A percentile compares a stretch with the other conserved stretches of the same genome.
phyloP scores from a whole-genome alignment of 2,888 invertebrate genomes.

The Hypomecis atomaria region DNA sequence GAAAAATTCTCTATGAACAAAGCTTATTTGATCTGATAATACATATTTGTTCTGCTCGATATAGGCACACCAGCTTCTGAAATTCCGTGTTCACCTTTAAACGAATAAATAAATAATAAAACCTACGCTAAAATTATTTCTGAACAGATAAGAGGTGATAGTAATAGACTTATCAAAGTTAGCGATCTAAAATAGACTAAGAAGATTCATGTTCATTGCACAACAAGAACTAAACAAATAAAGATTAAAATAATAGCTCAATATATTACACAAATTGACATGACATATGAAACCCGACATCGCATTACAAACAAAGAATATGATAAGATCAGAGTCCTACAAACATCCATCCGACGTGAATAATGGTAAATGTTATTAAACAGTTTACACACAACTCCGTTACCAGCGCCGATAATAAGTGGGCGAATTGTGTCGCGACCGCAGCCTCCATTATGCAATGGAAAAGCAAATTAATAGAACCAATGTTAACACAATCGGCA shows the following conservation, averaged over 20 bases:
- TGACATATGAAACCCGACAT: slow-evolving; percentile 15
- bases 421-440: slow-evolving; percentile 57
- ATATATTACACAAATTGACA: slow-evolving; percentile 23
- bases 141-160: too few relatives aligned
- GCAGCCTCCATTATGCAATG: slow-evolving; percentile 61
- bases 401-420: slow-evolving; percentile 48
- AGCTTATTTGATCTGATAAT: too few relatives aligned
- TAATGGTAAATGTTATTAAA: slow-evolving; percentile 42
- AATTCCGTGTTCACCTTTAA: too few relatives aligned
- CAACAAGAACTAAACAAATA: slow-evolving; percentile 10
- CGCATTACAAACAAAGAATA: slow-evolving; percentile 19
- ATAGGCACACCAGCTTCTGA: too few relatives aligned
- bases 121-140: too few relatives aligned
- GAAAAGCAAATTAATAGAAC: slow-evolving; percentile 58
- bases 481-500: slow-evolving; percentile 50
- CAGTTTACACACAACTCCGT: slow-evolving; percentile 51
- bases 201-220: not conserved
- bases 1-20: too few relatives aligned
- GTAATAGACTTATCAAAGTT: not conserved
- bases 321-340: slow-evolving; percentile 11
- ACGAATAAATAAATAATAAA: too few relatives aligned
- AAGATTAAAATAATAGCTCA: slow-evolving; percentile 15
- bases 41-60: too few relatives aligned
- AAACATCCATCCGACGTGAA: slow-evolving; percentile 26
- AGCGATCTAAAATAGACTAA: not conserved